These are phyloP conservation scores for Agrochola litura DNA, from an alignment of 2,888 invertebrate genomes.

Conservation along the genomic window DNA sequence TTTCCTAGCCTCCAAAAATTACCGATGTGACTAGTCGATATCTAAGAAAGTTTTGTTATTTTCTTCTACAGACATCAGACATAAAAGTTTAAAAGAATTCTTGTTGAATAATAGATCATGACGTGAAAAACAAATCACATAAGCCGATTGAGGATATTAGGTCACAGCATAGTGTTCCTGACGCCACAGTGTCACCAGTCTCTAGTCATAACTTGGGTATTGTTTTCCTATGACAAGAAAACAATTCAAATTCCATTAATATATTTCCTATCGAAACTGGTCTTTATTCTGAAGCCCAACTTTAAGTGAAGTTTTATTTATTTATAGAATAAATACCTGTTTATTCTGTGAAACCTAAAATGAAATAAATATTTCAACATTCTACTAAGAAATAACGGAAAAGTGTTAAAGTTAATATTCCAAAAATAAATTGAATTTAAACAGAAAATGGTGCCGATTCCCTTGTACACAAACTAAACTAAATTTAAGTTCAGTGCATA, in stretches of 20 bases:
- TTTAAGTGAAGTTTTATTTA: not conserved
- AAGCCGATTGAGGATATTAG: constrained; percentile 14
- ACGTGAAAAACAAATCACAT: constrained; percentile 13
- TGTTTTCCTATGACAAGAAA: constrained; percentile 41
- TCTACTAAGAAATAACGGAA: not conserved
- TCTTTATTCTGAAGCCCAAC: constrained; percentile 1
- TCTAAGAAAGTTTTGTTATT: not conserved
- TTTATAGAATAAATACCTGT: not conserved
- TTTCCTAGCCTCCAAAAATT: not conserved
- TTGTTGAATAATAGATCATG: not conserved
- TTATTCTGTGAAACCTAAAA: not conserved
- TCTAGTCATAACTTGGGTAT: constrained; percentile 35
- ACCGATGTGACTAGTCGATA: not conserved
- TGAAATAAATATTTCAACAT: not conserved
- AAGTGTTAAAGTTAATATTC: too few species aligned
- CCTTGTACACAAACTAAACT: too few species aligned
- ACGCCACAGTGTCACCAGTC: constrained; percentile 7
- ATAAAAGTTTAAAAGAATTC: not conserved
- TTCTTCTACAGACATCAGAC: too few species aligned
- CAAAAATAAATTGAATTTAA: not conserved
- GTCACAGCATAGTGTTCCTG: constrained; percentile 27
- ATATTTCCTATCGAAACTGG: constrained; percentile 29
- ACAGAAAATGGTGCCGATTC: too few species aligned
- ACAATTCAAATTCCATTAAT: constrained; percentile 44
- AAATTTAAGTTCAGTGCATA: too few species aligned